Evolutionary conservation across 2,797 vertebrate species (phyloP).

Genomic region (Hyperoplus immaculatus): DNA sequence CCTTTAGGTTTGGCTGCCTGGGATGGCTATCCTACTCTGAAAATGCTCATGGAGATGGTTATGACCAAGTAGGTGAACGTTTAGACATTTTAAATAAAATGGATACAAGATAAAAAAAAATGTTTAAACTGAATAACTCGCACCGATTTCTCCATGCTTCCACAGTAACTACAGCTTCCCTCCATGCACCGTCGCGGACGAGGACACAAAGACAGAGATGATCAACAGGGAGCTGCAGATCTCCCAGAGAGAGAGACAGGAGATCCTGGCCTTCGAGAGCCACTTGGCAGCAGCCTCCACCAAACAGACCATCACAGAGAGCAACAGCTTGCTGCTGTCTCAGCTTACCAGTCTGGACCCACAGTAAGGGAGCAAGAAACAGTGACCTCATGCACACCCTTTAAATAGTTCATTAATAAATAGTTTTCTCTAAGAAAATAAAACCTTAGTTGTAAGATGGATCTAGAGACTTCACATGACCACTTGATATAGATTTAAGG

Average conservation of each 20-base stretch:
- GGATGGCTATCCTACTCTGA: slow-evolving; percentile 97
- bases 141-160: background rate
- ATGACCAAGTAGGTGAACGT: slow-evolving; percentile 94
- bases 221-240: slow-evolving; percentile 95
- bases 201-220: slow-evolving; percentile 96
- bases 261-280: slow-evolving; percentile 98
- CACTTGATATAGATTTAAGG: too few species aligned
- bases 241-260: slow-evolving; percentile 97
- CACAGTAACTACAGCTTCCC: slow-evolving; percentile 95
- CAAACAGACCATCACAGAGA: slow-evolving; percentile 98
- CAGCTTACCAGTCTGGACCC: slow-evolving; percentile 98
- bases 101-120: background rate
- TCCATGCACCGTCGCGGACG: slow-evolving; percentile 95
- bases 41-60: slow-evolving; percentile 99
- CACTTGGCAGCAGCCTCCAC: slow-evolving; percentile 97
- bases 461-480: background rate
- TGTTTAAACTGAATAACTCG: slow-evolving; percentile 5
- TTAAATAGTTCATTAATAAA: background rate
- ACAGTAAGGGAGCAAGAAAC: slow-evolving; percentile 85
- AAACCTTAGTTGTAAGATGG: background rate
- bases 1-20: slow-evolving; percentile 93
- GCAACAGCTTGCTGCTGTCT: slow-evolving; percentile 95
- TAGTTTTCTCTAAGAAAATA: background rate
- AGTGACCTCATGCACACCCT: background rate
- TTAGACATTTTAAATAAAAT: background rate